Percentiles rank a stretch among this genome's conserved stretches.
Conservation (phyloP, 1,140 invertebrate species). For the Drosophila pectinifera region DNA sequence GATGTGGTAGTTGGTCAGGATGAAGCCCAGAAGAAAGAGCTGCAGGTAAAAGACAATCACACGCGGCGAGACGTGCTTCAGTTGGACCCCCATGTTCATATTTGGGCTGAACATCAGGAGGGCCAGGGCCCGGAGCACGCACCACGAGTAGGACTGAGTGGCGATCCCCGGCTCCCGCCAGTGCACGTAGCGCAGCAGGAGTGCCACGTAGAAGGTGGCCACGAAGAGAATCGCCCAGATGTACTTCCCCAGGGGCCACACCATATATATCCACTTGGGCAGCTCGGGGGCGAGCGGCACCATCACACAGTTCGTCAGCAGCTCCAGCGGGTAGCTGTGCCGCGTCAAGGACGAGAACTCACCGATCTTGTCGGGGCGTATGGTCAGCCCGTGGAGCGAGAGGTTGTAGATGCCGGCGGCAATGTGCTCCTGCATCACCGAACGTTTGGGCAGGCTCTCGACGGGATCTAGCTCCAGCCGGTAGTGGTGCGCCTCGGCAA, state of each 20-base stretch:
- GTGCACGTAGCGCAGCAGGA: slow-evolving; percentile 65
- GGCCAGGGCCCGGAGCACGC: slow-evolving; percentile 61
- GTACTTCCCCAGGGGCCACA: slow-evolving; percentile 73
- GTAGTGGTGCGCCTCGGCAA: slow-evolving; percentile 49
- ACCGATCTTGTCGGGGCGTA: slow-evolving; percentile 20
- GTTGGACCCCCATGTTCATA: slow-evolving; percentile 67
- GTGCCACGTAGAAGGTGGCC: slow-evolving; percentile 61
- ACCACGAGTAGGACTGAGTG: slow-evolving; percentile 37
- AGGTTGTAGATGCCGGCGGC: slow-evolving; percentile 50
- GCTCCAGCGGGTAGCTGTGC: slow-evolving; percentile 68
- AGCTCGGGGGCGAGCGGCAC: slow-evolving; percentile 75
- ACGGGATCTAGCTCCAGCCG: slow-evolving; percentile 46
- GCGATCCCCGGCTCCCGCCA: slow-evolving; percentile 19
- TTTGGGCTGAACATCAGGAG: slow-evolving; percentile 66
- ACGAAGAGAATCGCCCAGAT: slow-evolving; percentile 62
- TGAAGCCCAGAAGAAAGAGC: slow-evolving; percentile 65
- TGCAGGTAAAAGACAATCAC: slow-evolving; percentile 60
- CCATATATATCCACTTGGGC: slow-evolving; percentile 76
- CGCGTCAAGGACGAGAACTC: neutral
- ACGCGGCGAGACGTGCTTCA: slow-evolving; percentile 42
- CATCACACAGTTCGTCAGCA: slow-evolving; percentile 72
- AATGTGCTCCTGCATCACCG: slow-evolving; percentile 37
- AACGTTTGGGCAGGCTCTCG: slow-evolving; percentile 55
- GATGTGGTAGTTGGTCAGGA: slow-evolving; percentile 67
- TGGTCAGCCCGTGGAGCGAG: slow-evolving; percentile 53